Evolutionary conservation across 2,113 vertebrate species (phyloP), one percentile per base, ranked within the genome.

Genomic region (Chloropsis hardwickii): DNA sequence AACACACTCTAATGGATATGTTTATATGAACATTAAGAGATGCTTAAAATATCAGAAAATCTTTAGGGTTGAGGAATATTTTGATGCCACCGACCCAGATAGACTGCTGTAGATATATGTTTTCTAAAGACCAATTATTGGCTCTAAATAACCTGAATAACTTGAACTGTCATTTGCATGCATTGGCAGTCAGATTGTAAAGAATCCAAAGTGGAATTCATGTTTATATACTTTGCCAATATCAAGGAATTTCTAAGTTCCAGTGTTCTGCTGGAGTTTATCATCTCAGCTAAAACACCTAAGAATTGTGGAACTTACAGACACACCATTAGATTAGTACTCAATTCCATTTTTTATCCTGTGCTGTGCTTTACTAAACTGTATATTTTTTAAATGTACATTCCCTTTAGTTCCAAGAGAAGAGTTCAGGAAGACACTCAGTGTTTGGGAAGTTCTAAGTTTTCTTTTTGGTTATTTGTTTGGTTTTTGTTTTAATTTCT

Each of bases 251-350:
- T 56, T 86, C 12, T 47, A 70, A 73, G 10, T 60, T n/a, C 8
- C 12, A 61, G 11, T 54, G 5, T 33, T 86, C 39, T 74, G 15
- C 8, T 85, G 53, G 29, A 58, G 4, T 25, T 82, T 47, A 28
- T 64, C 23, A 56, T 50, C 25, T 54, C 14, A 70, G 31, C 6
- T 50, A 51, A 84, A 84, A 77, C 33, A 54, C 5, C 11, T 4
- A n/a, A n/a, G 20, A 25, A 8, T 50, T 14, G 24, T n/a, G 40
- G 33, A 79, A 74, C 8, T 27, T 37, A 22, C 0, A 62, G 16
- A 25, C 2, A 15, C 2, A 1, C 2, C n/a, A n/a, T 16, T 51
- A 61, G 7, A 60, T 14, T 14, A 57, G 6, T 23, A 73, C 12
- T 71, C 11, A 51, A 16, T 76, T 67, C 16, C 31, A 71, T 6